phyloP scores from a whole-genome alignment of 1,140 invertebrate species.

The Cydia fagiglandana region DNA sequence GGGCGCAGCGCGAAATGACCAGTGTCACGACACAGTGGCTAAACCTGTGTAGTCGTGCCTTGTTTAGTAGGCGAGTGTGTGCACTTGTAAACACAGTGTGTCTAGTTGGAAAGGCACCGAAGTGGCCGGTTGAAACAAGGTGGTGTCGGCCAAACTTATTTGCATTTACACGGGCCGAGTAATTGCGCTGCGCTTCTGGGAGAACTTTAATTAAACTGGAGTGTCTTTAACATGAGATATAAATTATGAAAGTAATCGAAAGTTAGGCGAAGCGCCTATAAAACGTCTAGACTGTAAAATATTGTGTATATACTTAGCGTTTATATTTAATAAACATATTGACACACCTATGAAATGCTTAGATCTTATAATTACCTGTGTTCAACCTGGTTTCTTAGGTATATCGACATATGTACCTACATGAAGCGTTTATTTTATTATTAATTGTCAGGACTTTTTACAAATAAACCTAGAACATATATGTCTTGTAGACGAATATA shows the following conservation, averaged over 20 bases:
- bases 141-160: slow-evolving; percentile 70
- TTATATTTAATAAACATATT: neutral
- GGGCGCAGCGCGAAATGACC: slow-evolving; percentile 5
- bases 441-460: no score
- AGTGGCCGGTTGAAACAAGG: slow-evolving; percentile 66
- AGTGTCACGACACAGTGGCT: slow-evolving; percentile 9
- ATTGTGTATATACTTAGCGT: neutral
- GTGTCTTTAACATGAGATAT: slow-evolving; percentile 59
- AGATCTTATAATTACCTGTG: neutral
- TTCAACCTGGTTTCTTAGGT: no score
- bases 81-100: neutral
- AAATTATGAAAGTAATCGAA: slow-evolving; percentile 27
- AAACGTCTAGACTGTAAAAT: slow-evolving; percentile 28
- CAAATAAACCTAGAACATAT: no score
- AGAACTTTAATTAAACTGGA: slow-evolving; percentile 76
- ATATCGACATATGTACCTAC: no score
- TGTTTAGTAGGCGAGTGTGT: slow-evolving; percentile 22
- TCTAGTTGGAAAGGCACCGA: slow-evolving; percentile 44
- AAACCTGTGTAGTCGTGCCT: neutral
- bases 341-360: neutral
- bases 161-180: slow-evolving; percentile 77
- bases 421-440: no score
- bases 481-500: no score
- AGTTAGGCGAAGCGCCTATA: slow-evolving; percentile 16
- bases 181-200: slow-evolving; percentile 75